Evolutionary conservation across 2,113 vertebrate species (phyloP), one percentile per base, ranked within the genome.

Genomic region (Ptychochromis oligacanthus): DNA sequence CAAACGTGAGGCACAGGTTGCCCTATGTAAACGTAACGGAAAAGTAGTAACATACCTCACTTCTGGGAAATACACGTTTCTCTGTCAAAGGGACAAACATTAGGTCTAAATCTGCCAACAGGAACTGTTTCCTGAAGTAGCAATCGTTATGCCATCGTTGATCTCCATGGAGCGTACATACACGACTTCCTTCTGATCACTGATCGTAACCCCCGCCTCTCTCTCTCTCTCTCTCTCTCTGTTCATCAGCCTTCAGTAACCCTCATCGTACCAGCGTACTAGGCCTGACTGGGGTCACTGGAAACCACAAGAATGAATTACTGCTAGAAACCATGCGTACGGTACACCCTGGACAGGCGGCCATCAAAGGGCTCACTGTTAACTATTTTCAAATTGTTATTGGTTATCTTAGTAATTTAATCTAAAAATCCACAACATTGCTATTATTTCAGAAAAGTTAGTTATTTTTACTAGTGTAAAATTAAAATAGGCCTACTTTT

Each of bases 41-140:
- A 67, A 28, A 28, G 17, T 20, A 17, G 2, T 49, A 49, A 70
- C 65, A 52, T 49, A 49, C 40, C 64, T 70, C 65, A 49, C 24
- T 24, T 31, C 65, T 52, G 65, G 24, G 40, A 28, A 28, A 49
- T 13, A 49, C 24, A 52, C 9, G 5, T 13, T 49, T 70, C 24
- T 70, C 65, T 24, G 24, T 20, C 65, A 70, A 70, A 70, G 24
- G 20, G 24, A 20, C 1, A 2, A 70, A 70, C 18, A 43, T 2
- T 28, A 26, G 8, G 64, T 67, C 40, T 26, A 67, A 67, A 46
- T 46, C 40, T 0, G 64, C 26, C 40, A 65, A 0, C 2, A 0
- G 64, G 64, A 67, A 18, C 14, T 46, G 64, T 67, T 67, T 22
- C 64, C 46, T 28, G 64, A 67, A 46, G 64, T 38, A 67, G 64